Evolutionary conservation across 2,113 vertebrate species (phyloP), one percentile per base, ranked within the genome.

Genomic region (Corapipo altera): DNA sequence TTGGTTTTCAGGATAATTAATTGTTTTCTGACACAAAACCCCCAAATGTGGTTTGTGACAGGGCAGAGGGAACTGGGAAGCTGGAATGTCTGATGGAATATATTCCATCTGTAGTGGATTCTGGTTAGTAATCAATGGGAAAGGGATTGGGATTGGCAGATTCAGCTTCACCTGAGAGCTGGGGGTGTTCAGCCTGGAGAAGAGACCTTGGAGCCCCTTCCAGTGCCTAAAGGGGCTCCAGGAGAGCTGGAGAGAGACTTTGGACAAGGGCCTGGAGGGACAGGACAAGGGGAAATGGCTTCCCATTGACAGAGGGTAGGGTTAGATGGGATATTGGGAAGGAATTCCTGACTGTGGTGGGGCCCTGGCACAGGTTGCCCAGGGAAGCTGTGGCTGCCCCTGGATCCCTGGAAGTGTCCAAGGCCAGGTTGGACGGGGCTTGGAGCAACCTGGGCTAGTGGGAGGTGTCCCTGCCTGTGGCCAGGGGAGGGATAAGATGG

Each of bases 1-100:
- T 89, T 62, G 66, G 73, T 95, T 95, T 96, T 97, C 95, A 97
- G 88, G 95, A 84, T 93, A 94, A 90, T 96, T 15, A 14, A 5
- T 54, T 37, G 2, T 46, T 87, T 89, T 66, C 48, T 62, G 76
- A 74, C 22, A 32, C 21, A 22, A 32, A 58, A 64, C 26, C 19
- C 33, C 33, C 19, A 9, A 22, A 15, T 0, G 6, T 18, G 61
- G 57, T 66, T 91, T 90, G 61, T 2, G 5, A 3, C 26, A 21
- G 70, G 79, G 72, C 54, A 16, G 43, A 85, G 32, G 39, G 33
- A 46, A 51, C 23, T 57, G 48, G n/a, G 77, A 49, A 75, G 28
- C 55, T 43, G 74, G 66, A 54, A 51, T 35, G 64, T 18, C n/a
- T 72, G 58, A 24, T 27, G 28, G 72, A 73, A 15, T 5, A 4